Evolutionary conservation across 2,797 vertebrate genomes (phyloP).

Genomic region (Clarias laeviceps): DNA sequence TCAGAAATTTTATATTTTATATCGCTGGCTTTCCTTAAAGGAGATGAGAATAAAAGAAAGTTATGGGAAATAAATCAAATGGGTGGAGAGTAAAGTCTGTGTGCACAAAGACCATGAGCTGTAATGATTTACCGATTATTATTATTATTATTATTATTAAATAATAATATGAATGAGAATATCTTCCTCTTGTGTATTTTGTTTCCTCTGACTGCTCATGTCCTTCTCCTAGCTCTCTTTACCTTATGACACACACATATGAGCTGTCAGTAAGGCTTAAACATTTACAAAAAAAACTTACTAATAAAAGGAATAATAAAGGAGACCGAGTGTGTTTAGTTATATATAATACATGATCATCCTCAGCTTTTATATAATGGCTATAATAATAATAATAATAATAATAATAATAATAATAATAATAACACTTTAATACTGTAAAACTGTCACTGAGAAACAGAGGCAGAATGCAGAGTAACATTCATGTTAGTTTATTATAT

Average conservation of each 20-base stretch:
- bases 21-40: too few relatives aligned
- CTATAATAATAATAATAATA: not conserved
- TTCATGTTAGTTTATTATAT: conserved; percentile 76
- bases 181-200: not conserved
- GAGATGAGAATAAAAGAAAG: not conserved
- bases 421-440: not conserved
- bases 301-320: not conserved
- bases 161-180: too few relatives aligned
- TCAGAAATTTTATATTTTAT: too few relatives aligned
- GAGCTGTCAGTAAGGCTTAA: not conserved
- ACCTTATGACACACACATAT: not conserved
- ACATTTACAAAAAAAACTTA: not conserved
- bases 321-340: not conserved
- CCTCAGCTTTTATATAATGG: not conserved
- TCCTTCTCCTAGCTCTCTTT: not conserved
- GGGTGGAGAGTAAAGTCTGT: not conserved
- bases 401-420: not conserved
- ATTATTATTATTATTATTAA: not conserved
- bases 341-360: not conserved
- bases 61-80: not conserved
- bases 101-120: not conserved
- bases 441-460: not conserved
- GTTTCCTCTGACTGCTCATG: not conserved
- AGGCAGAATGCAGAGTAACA: not conserved
- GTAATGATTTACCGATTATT: not conserved